phyloP scores from a whole-genome alignment of 2,113 vertebrate genomes.

The Boulengerochromis microlepis region DNA sequence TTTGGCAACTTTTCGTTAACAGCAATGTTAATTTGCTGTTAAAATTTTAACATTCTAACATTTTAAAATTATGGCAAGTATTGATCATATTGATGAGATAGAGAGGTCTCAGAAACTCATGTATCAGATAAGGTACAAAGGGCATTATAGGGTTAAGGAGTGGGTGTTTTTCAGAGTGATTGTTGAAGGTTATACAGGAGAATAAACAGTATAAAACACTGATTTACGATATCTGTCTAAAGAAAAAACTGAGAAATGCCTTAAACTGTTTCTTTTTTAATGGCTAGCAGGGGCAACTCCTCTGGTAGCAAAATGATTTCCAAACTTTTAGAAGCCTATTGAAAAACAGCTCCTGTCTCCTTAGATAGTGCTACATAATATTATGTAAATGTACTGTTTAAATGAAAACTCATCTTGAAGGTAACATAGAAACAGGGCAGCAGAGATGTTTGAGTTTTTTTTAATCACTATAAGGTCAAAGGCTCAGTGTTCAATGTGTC shows the following conservation, averaged over 20 bases:
- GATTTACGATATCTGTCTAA: rapidly evolving
- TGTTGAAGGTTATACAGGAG: neutral
- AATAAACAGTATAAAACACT: neutral
- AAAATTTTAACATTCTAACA: neutral
- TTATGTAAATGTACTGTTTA: neutral
- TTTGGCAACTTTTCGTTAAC: rapidly evolving
- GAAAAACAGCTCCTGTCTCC: neutral
- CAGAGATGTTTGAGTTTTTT: neutral
- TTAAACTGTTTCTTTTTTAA: neutral
- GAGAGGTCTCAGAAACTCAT: neutral
- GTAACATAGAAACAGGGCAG: neutral
- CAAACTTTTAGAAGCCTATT: neutral
- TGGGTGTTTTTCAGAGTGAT: neutral
- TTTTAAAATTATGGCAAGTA: neutral
- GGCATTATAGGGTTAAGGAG: neutral
- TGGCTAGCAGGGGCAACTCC: neutral
- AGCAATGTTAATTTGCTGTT: neutral
- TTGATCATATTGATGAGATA: neutral
- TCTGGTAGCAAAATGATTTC: neutral
- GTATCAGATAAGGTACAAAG: neutral
- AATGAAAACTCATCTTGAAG: neutral
- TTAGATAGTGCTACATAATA: neutral
- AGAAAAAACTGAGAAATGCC: neutral
- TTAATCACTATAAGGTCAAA: neutral
- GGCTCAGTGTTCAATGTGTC: neutral